Evolutionary conservation across 2,888 invertebrate species (phyloP), one percentile per base, ranked within the genome.

Genomic region (Coleophora deauratella): DNA sequence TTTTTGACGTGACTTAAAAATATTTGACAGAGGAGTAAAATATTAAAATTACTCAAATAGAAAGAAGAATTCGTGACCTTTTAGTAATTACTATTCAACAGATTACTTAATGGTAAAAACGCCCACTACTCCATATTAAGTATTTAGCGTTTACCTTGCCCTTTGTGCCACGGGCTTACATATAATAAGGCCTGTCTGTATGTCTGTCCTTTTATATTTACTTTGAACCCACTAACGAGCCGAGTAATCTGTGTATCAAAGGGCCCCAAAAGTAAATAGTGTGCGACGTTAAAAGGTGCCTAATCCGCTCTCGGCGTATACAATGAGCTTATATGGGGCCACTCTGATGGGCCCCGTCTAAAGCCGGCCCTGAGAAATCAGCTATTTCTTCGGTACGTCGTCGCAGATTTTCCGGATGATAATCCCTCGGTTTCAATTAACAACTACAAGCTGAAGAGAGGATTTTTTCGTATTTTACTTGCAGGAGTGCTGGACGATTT

Each of bases 231-330:
- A 44, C 44, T 55, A 52, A 55, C 50, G 45, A 51, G 49, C 45
- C 40, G 42, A 41, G 42, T 52, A 47, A 54, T 51, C 50, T 49
- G 45, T 34, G 38, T 35, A 39, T 46, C 35, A 36, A 31, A 9
- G 31, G 31, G 9, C 31, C 11, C 31, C 31, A 53, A 68, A 70
- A 63, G 74, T 75, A 80, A 82, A 80, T 79, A 80, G 71, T 76
- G 70, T 46, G 58, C 66, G 60, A 71, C 71, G 74, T 63, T 79
- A 80, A 79, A 82, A 82, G 80, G 78, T 74, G 72, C 68, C 65
- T 80, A 81, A 79, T 78, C 74, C 70, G 48, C 54, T 59, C 51
- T 69, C 67, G 77, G 70, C 71, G 69, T 65, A 59, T 66, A 77
- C 76, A 79, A 79, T 71, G 69, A 72, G 81, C 81, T 81, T 79